A percentile compares a stretch with the other conserved stretches of the same genome.
Conservation (phyloP, 2,888 invertebrate species). For the Lepas anatifera region DNA sequence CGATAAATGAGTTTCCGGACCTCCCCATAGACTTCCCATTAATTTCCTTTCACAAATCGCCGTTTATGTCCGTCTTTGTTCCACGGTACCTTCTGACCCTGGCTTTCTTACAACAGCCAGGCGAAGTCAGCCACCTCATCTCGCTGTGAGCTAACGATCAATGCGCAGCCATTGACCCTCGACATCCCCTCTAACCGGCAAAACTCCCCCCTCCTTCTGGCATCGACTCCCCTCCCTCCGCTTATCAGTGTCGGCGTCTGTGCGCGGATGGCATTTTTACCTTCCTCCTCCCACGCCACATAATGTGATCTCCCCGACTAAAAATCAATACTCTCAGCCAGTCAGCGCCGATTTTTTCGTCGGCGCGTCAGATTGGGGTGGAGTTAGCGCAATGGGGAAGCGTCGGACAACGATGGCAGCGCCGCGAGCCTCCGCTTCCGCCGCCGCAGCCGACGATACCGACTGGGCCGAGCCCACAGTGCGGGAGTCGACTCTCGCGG, state of each 20-base stretch:
- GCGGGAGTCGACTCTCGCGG: too few relatives aligned
- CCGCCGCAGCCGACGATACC: neutral
- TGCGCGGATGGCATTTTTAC: neutral
- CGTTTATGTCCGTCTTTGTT: too few relatives aligned
- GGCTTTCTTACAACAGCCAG: too few relatives aligned
- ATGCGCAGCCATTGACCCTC: neutral
- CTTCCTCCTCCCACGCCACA: neutral
- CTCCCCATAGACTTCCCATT: too few relatives aligned
- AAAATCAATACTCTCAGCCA: slow-evolving; percentile 1
- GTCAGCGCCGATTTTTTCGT: slow-evolving; percentile 2
- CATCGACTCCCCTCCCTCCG: too few relatives aligned
- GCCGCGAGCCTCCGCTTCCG: neutral
- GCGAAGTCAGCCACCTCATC: too few relatives aligned
- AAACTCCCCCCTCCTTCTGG: too few relatives aligned
- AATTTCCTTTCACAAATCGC: too few relatives aligned
- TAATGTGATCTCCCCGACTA: neutral
- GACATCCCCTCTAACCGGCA: neutral
- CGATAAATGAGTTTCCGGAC: too few relatives aligned
- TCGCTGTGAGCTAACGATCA: too few relatives aligned
- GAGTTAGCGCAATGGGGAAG: neutral
- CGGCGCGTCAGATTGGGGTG: neutral
- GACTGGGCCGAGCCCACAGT: neutral
- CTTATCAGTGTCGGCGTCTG: neutral
- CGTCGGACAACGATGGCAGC: neutral
- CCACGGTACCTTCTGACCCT: too few relatives aligned